Evolutionary conservation across 1,140 invertebrate genomes (phyloP), one percentile per base, ranked within the genome.

Genomic region (Gonatopus flavifemur): DNA sequence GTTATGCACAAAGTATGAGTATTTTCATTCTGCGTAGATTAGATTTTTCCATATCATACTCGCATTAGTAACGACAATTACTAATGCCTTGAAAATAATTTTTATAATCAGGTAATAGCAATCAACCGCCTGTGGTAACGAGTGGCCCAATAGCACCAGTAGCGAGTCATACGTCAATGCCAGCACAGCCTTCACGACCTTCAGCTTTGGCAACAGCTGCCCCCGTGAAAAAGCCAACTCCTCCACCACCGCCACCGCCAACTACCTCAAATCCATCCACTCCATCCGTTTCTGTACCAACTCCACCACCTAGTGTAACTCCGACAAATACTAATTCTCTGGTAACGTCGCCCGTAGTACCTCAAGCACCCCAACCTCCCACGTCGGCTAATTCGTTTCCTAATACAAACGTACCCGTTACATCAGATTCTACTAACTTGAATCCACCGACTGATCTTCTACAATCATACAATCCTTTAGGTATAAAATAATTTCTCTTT

Each of bases 111-210:
- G 68, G 62, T 43, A 62, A 56, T 33, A 73, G 61, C 48, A 66
- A 37, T 54, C 65, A 57, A 37, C 55, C 49, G 20, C 44, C 65
- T 41, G 59, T 72, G 30, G 63, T 69, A 44, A 69, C 66, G 31
- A 57, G 50, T 32, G 56, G 61, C 12, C 66, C 67, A 54, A 56
- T 61, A 16, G 54, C 71, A 46, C 55, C 69, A 48, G 66, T 78
- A 20, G 74, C 78, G 31, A 76, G 73, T 70, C 79, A 80, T 44
- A 49, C 67, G 4, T 72, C 74, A 31, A 74, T 81, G 64, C 77
- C 79, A 28, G 74, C 74, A 5, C 80, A 81, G 52, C 76, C 78
- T 15, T 62, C 75, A 8, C 63, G 79, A 49, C 73, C 78, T 2
- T 67, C 67, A 12, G 66, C 78, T n/a, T 48, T 76, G 59, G 74